These are phyloP conservation scores for Drosophila nigrodunni DNA, from an alignment of 1,140 invertebrate genomes.

Conservation along the genomic window DNA sequence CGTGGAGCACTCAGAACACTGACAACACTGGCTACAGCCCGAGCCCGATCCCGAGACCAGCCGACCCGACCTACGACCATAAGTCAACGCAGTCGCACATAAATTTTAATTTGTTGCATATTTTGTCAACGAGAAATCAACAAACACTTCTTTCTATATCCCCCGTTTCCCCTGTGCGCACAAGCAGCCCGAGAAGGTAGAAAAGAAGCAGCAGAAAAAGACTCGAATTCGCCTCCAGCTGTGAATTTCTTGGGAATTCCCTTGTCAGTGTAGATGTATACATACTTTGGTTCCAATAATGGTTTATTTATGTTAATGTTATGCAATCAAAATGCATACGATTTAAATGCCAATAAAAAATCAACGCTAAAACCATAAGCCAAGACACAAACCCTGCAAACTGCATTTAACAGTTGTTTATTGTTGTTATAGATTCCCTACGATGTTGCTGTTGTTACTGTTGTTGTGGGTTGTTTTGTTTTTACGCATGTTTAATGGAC, in stretches of 20 bases:
- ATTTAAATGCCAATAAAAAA: slow-evolving; percentile 84
- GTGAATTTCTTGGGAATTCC: slow-evolving; percentile 85
- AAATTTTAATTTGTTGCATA: slow-evolving; percentile 85
- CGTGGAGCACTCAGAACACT: no score
- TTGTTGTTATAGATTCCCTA: slow-evolving; percentile 30
- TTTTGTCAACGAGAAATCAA: slow-evolving; percentile 83
- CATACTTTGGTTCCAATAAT: slow-evolving; percentile 63
- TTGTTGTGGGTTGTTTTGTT: slow-evolving; percentile 59
- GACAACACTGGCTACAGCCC: no score
- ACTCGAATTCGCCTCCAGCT: slow-evolving; percentile 70
- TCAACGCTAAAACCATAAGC: slow-evolving; percentile 66
- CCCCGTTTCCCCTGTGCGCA: neutral
- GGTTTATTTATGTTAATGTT: slow-evolving; percentile 84
- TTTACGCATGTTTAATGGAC: slow-evolving; percentile 83
- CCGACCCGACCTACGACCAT: slow-evolving; percentile 35
- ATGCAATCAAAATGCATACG: slow-evolving; percentile 84
- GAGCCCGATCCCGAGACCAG: no score
- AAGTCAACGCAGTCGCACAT: slow-evolving; percentile 73
- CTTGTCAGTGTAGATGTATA: slow-evolving; percentile 40
- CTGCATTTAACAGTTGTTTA: slow-evolving; percentile 75
- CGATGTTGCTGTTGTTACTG: slow-evolving; percentile 39
- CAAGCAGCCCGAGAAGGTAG: neutral
- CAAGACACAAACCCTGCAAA: slow-evolving; percentile 39
- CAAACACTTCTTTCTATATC: slow-evolving; percentile 51
- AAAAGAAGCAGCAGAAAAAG: neutral